Evolutionary conservation across 2,113 vertebrate species (phyloP).

Genomic region (Gadus chalcogrammus): DNA sequence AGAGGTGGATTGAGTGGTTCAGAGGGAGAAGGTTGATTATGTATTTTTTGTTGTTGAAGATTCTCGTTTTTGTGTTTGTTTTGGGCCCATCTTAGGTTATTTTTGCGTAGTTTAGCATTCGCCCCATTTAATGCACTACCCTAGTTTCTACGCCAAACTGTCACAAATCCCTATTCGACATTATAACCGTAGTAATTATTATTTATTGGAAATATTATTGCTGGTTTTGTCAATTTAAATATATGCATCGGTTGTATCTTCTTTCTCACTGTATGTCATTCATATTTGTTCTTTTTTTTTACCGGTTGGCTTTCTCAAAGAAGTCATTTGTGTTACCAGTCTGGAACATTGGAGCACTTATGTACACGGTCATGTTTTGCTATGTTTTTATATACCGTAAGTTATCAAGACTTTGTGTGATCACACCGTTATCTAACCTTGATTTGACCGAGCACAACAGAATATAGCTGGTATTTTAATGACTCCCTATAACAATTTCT

Average conservation of each 20-base stretch:
- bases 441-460: slow-evolving; percentile 35
- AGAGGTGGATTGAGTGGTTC: too few relatives aligned
- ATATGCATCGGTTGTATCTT: slow-evolving; percentile 33
- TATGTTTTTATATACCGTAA: slow-evolving; percentile 37
- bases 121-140: slow-evolving; percentile 45
- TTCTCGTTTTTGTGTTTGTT: neutral
- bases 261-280: slow-evolving; percentile 41
- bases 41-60: too few relatives aligned
- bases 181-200: slow-evolving; percentile 51
- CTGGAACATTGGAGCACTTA: slow-evolving; percentile 22
- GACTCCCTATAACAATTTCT: slow-evolving; percentile 40
- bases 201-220: slow-evolving; percentile 61
- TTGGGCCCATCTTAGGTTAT: slow-evolving; percentile 5
- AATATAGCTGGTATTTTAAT: slow-evolving; percentile 54
- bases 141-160: slow-evolving; percentile 19
- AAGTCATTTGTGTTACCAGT: slow-evolving; percentile 26
- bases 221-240: slow-evolving; percentile 41
- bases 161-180: slow-evolving; percentile 24
- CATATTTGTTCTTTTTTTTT: slow-evolving; percentile 49
- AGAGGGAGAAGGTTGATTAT: too few relatives aligned
- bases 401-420: slow-evolving; percentile 37
- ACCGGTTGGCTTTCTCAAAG: slow-evolving; percentile 32
- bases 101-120: slow-evolving; percentile 44
- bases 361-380: slow-evolving; percentile 34
- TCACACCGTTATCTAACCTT: slow-evolving; percentile 33